Conservation (phyloP, 2,888 invertebrate genomes). For the Rotaria socialis region DNA sequence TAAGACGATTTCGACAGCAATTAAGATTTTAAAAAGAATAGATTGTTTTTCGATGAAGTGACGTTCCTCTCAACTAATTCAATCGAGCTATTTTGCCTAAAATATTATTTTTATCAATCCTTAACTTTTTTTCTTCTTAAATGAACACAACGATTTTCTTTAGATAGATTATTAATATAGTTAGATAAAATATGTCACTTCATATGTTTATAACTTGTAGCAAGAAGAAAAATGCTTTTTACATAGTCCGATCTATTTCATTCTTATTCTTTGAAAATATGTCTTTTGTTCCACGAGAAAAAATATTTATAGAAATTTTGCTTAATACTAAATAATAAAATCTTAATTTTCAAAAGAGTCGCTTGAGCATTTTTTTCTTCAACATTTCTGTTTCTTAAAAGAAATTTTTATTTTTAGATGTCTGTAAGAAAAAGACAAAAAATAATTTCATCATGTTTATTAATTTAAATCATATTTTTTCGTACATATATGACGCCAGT, state of each 20-base stretch:
- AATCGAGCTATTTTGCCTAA: not conserved
- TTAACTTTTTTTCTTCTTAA: not conserved
- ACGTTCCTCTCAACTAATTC: not conserved
- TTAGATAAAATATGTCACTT: not conserved
- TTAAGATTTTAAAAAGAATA: not conserved
- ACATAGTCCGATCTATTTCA: not conserved
- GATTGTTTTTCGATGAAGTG: not conserved
- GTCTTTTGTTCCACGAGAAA: not conserved
- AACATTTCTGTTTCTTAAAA: not conserved
- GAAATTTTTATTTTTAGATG: not conserved
- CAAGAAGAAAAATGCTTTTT: not conserved
- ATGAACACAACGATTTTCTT: not conserved
- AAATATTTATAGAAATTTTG: not conserved
- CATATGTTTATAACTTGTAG: not conserved
- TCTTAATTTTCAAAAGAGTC: not conserved
- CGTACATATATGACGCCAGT: slow-evolving; percentile 5
- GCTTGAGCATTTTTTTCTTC: not conserved
- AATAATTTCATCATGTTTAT: not conserved
- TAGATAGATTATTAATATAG: not conserved
- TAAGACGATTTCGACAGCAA: not conserved
- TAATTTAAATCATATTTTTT: not conserved
- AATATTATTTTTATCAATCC: not conserved
- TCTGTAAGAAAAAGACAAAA: not conserved
- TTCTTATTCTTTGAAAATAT: not conserved
- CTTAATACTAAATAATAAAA: not conserved